Conservation (phyloP, 2,888 invertebrate genomes). For the Crocallis elinguaria region DNA sequence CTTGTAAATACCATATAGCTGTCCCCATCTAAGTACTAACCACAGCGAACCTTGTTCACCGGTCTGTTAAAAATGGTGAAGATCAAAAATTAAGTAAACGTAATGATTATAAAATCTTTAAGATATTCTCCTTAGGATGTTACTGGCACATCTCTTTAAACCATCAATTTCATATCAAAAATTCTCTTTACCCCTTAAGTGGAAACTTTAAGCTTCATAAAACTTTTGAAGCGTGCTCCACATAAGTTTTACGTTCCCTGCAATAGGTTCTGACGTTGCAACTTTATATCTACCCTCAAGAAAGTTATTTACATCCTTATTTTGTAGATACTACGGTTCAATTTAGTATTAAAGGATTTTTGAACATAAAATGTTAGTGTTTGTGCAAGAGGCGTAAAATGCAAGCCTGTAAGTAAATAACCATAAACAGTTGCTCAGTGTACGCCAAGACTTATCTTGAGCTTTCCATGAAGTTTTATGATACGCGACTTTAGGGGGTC, state of each 20-base stretch:
- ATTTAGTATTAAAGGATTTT: not conserved
- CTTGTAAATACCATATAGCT: too few relatives aligned
- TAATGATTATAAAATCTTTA: too few relatives aligned
- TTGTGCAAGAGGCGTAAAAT: slow-evolving; percentile 65
- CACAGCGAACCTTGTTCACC: too few relatives aligned
- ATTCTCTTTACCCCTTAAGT: slow-evolving; percentile 69
- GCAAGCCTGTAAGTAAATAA: slow-evolving; percentile 63
- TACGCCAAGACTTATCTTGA: slow-evolving; percentile 59
- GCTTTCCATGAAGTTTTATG: slow-evolving; percentile 51
- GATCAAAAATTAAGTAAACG: too few relatives aligned
- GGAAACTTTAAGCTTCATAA: slow-evolving; percentile 77
- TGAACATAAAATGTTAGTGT: slow-evolving; percentile 6
- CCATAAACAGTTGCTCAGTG: slow-evolving; percentile 62
- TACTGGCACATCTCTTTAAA: too few relatives aligned
- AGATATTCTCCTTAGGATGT: too few relatives aligned
- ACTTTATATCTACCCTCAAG: slow-evolving; percentile 13
- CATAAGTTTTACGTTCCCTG: slow-evolving; percentile 73
- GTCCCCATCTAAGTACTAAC: too few relatives aligned
- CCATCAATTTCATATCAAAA: slow-evolving; percentile 64
- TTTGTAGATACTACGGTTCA: not conserved
- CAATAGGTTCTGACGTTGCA: slow-evolving; percentile 56
- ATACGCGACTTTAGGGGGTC: not conserved
- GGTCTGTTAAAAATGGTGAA: too few relatives aligned
- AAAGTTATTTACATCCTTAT: slow-evolving; percentile 17
- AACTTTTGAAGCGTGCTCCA: slow-evolving; percentile 80